Base-by-base conservation (phyloP, 2,113 vertebrate genomes). In the Struthio camelus region DNA sequence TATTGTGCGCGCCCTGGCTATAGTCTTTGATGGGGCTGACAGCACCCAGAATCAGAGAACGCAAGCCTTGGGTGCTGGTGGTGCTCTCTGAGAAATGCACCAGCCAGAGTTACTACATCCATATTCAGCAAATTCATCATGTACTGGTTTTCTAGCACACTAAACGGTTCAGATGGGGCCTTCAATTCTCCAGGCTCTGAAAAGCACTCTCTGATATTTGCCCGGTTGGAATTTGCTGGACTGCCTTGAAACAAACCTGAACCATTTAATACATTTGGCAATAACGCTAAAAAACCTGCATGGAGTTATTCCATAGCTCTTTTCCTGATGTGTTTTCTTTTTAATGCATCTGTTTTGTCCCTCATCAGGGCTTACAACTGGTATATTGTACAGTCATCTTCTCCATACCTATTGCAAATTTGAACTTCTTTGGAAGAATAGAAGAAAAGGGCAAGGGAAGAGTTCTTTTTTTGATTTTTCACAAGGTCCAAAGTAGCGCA, bases 1-100 rank as follows among this genome's bases (percentile, higher is more conserved):
- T 6, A 1, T 46, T n/a, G 46, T 34, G 16, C 64, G 40, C 10
- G 77, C 20, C 30, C 50, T 1, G 3, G 75, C 59, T 22, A 32
- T 79, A 44, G 70, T 78, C 38, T 51, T n/a, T 46, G 38, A 42
- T 36, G 32, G 62, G 28, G 22, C 18, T 56, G 19, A n/a, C 51
- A 75, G n/a, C 59, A 51, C 53, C 13, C 16, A 24, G 14, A 23
- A 6, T 42, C 50, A 89, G 46, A 83, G 44, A 28, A 62, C 14
- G 42, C 38, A 32, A 0, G 0, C 14, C 72, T 44, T 11, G 13
- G 67, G 24, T 38, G 42, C 14, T 48, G 18, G 46, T 48, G 46
- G 6, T 46, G 22, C 48, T 38, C 44, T 23, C 40, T 38, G 30
- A 75, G 62, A 50, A 62, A 85, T 23, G 14, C n/a, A 54, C 5